Conservation (phyloP, 2,888 invertebrate genomes). For the Ariolimax columbianus region DNA sequence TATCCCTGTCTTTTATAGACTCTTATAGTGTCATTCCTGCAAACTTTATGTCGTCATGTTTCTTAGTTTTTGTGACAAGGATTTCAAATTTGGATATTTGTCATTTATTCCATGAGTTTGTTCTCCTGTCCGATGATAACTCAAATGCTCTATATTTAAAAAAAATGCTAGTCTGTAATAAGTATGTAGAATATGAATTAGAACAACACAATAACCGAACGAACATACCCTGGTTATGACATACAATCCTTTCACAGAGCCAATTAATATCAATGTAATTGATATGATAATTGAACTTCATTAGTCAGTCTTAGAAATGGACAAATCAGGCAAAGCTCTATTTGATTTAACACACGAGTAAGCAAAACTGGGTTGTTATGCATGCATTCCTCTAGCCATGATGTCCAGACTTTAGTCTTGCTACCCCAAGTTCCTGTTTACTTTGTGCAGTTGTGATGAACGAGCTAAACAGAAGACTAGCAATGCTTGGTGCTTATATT, state of each 20-base stretch:
- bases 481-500: neutral
- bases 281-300: neutral
- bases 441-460: conserved; percentile 12
- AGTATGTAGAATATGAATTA: no score
- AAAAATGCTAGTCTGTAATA: no score
- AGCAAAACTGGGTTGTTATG: neutral
- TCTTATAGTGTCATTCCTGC: no score
- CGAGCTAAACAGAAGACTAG: neutral
- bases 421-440: conserved; percentile 5
- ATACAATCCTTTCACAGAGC: neutral
- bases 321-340: neutral
- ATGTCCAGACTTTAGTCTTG: conserved; percentile 7
- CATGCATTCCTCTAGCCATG: neutral
- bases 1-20: no score
- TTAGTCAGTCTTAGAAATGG: neutral
- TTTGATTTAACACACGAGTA: neutral
- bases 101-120: no score
- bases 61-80: no score
- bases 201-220: neutral
- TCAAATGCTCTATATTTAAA: no score
- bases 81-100: no score
- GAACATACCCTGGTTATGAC: neutral
- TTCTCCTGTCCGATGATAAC: no score
- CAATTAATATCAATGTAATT: neutral
- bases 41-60: no score